Evolutionary conservation across 1,140 invertebrate species (phyloP).

Genomic region (Coptotermes formosanus): DNA sequence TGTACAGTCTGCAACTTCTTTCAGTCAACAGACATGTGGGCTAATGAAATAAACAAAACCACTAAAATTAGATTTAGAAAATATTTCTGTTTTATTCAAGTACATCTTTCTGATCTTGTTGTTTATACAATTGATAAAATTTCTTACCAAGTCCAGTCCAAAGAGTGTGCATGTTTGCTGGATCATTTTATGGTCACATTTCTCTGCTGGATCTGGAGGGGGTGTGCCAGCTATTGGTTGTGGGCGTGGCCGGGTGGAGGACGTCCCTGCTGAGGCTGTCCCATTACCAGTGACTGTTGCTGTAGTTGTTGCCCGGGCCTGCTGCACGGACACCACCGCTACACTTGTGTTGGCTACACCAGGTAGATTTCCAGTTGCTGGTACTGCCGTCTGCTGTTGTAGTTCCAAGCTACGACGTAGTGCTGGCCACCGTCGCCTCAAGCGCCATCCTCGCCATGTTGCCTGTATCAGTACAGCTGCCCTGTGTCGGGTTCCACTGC

Average conservation of each 20-base stretch:
- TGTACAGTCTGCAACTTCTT: too few relatives aligned
- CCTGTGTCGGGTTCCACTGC: constrained; percentile 70
- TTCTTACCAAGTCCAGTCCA: constrained; percentile 78
- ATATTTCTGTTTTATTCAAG: too few relatives aligned
- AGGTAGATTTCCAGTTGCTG: not conserved
- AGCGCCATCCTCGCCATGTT: constrained; percentile 77
- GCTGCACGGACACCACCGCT: constrained; percentile 18
- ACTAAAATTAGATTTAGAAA: too few relatives aligned
- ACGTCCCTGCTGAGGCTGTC: constrained; percentile 47
- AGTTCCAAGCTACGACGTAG: constrained; percentile 48
- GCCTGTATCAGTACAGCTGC: constrained; percentile 76
- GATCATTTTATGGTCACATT: constrained; percentile 82
- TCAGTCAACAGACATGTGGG: too few relatives aligned
- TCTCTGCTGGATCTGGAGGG: constrained; percentile 69
- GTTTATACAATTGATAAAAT: too few relatives aligned
- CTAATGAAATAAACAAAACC: too few relatives aligned
- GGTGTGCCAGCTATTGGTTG: constrained; percentile 87
- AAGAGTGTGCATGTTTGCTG: constrained; percentile 87
- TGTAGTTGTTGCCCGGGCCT: constrained; percentile 38
- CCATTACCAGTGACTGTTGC: constrained; percentile 43
- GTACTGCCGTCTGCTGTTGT: not conserved
- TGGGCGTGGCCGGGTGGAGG: constrained; percentile 63
- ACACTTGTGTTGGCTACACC: not conserved
- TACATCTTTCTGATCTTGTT: too few relatives aligned
- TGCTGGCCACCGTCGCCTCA: constrained; percentile 66